Base-by-base conservation (phyloP, 2,797 vertebrate genomes). In the Myotis daubentonii region DNA sequence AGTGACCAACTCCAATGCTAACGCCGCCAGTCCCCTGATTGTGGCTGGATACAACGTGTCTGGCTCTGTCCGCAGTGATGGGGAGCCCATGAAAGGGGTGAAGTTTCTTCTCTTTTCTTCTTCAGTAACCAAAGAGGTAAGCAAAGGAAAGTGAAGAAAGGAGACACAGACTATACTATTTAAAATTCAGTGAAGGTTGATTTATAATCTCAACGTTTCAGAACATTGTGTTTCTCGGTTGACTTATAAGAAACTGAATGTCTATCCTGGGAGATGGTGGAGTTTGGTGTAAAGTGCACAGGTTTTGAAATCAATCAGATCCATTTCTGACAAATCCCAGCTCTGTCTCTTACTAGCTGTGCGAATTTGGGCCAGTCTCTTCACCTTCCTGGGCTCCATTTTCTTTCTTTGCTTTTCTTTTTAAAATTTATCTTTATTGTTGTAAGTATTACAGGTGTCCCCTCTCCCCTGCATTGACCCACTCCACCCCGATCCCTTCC, bases 81-180 rank as follows among this genome's bases (percentile, higher is more conserved):
- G 99, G 94, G 99, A 99, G 83, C 99, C 99, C 49, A 99, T 99
- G 99, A 99, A 99, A 96, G 99, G 99, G 36, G 99, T 99, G 97
- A 99, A 99, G 98, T 99, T 99, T 95, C 98, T 99, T 3, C 99
- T 99, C 76, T 99, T 99, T 96, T 99, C 99, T 0, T 98, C 99
- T 55, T 97, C 97, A 0, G 98, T 99, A 81, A 96, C 97, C 87
- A 99, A 98, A 97, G 99, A 99, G 99, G 99, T 99, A 97, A 98
- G 84, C 44, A 6, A 30, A 66, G 53, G 55, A 55, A 22, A 53
- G 17, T 23, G 13, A 72, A 5, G 9, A 72, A 5, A 4, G 13
- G n/a, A 15, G 33, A 70, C 41, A 10, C 30, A 51, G 72, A 47
- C 17, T 8, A 2, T 13, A 3, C 11, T 6, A 13, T 41, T 71